These are phyloP conservation scores for Chaetophractus vellerosus DNA, from an alignment of 2,797 vertebrate genomes.

Conservation along the genomic window DNA sequence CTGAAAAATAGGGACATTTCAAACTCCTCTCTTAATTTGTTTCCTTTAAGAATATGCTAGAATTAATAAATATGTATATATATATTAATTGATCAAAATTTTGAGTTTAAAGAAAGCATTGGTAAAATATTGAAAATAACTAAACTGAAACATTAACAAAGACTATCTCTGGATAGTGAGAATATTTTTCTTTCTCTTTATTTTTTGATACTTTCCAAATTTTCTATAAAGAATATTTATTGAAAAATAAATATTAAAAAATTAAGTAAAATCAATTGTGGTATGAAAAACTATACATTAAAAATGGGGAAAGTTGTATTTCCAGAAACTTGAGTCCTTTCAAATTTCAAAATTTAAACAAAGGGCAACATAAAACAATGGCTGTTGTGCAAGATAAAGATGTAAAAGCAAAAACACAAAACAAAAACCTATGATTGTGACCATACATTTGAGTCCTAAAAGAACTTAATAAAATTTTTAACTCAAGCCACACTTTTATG, in stretches of 20 bases:
- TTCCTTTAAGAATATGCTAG: not conserved
- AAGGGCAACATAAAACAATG: conserved; percentile 53
- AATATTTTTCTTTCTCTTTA: not conserved
- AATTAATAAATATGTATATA: not conserved
- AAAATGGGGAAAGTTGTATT: conserved; percentile 57
- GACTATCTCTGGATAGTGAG: not conserved
- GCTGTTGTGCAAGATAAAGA: conserved; percentile 50
- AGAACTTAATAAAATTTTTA: conserved; percentile 52
- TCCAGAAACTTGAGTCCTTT: conserved; percentile 27
- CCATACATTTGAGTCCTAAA: not conserved
- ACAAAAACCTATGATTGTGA: not conserved
- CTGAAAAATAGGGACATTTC: not conserved
- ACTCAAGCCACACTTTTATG: conserved; percentile 1
- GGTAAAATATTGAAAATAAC: conserved; percentile 25
- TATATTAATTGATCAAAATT: not conserved
- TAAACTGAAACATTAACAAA: conserved; percentile 27
- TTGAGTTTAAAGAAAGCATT: not conserved
- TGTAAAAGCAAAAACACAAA: conserved; percentile 9
- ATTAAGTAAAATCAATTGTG: conserved; percentile 25
- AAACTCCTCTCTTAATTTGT: not conserved
- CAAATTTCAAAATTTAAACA: conserved; percentile 51
- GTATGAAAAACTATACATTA: not conserved
- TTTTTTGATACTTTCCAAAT: conserved; percentile 28
- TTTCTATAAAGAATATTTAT: conserved; percentile 53
- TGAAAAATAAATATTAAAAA: conserved; percentile 36